Evolutionary conservation across 2,113 vertebrate species (phyloP).

Genomic region (Scomber japonicus): DNA sequence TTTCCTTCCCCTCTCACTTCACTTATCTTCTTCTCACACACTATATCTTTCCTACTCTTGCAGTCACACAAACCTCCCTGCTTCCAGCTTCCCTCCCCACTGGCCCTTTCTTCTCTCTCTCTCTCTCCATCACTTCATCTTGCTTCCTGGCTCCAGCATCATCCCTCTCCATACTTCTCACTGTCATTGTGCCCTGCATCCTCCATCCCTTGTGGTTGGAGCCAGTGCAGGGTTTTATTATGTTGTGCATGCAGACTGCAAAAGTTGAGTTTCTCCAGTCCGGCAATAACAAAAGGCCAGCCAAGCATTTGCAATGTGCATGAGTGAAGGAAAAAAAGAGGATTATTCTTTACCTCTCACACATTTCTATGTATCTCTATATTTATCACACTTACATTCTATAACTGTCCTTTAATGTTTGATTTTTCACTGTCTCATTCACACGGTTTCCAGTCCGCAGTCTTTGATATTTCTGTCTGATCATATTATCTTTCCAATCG

Average conservation of each 20-base stretch:
- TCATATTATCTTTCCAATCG: too few species aligned
- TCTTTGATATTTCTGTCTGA: background rate
- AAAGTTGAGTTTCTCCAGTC: background rate
- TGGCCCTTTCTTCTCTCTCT: background rate
- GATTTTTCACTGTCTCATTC: background rate
- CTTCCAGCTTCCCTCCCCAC: background rate
- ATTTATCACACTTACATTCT: slow-evolving; percentile 8
- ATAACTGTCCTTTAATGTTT: background rate
- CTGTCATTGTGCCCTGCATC: background rate
- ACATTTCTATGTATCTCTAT: background rate
- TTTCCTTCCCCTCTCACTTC: background rate
- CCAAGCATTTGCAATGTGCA: background rate
- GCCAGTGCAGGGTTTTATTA: background rate
- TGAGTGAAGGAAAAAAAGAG: background rate
- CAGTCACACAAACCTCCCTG: slow-evolving; percentile 13
- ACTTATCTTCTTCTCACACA: too few species aligned
- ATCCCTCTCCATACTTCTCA: background rate
- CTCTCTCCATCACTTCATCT: slow-evolving; percentile 25
- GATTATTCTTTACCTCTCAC: background rate
- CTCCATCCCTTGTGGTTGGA: slow-evolving; percentile 14
- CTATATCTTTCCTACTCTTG: background rate
- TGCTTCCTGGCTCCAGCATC: slow-evolving; percentile 25
- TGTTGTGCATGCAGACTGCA: background rate
- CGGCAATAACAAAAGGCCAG: slow-evolving; percentile 2
- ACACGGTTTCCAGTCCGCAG: too few species aligned